These are phyloP conservation scores for Bombyx mandarina DNA, from an alignment of 1,140 invertebrate genomes.

Conservation along the genomic window DNA sequence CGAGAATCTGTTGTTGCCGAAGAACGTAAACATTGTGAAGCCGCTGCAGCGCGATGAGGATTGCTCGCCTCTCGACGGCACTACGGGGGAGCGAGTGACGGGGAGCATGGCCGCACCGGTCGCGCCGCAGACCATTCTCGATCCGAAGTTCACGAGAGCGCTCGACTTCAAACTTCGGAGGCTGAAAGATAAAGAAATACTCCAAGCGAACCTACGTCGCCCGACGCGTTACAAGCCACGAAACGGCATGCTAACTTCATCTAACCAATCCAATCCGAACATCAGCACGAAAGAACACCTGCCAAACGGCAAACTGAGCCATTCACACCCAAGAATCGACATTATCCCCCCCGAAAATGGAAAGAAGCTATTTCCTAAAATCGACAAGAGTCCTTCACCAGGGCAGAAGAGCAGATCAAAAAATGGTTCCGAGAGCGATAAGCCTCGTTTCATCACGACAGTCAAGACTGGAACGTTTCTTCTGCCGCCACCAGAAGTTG, in stretches of 20 bases:
- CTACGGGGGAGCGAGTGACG: conserved; percentile 8
- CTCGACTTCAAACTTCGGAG: conserved; percentile 76
- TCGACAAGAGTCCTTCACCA: conserved; percentile 26
- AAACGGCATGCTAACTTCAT: conserved; percentile 29
- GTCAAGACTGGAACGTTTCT: conserved; percentile 84
- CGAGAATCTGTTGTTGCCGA: conserved; percentile 11
- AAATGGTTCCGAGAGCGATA: conserved; percentile 15
- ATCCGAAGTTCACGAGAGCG: conserved; percentile 74
- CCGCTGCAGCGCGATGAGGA: conserved; percentile 37
- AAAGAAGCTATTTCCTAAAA: conserved; percentile 24
- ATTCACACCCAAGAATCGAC: conserved; percentile 42
- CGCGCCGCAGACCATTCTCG: conserved; percentile 42
- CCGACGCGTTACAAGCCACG: conserved; percentile 31
- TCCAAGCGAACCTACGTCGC: conserved; percentile 47
- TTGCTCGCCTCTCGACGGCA: conserved; percentile 18
- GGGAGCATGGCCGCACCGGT: conserved; percentile 21
- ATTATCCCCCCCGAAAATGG: conserved; percentile 13
- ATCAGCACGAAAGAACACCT: conserved; percentile 28
- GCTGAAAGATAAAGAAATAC: conserved; percentile 72
- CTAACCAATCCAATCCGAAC: conserved; percentile 25
- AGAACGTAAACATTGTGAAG: conserved; percentile 45
- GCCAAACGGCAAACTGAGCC: conserved; percentile 29
- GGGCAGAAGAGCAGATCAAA: conserved; percentile 5
- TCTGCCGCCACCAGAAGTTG: conserved; percentile 81
- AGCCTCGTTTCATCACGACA: conserved; percentile 81